A percentile compares a stretch with the other conserved stretches of the same genome.
phyloP scores from a whole-genome alignment of 2,113 vertebrate genomes.

The Bettongia penicillata region DNA sequence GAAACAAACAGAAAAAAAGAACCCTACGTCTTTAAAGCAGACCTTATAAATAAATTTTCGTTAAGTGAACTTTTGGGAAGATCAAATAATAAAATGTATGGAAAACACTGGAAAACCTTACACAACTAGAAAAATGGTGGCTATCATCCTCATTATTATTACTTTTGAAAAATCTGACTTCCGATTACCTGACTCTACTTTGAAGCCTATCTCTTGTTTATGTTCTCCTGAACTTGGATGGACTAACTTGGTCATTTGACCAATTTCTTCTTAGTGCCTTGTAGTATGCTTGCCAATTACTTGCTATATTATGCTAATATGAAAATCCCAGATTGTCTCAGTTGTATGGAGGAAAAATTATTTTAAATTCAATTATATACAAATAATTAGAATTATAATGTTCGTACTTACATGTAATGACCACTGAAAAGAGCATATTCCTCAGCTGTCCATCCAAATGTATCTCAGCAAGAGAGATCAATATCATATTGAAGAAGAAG shows the following conservation, averaged over 20 bases:
- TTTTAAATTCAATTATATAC: neutral
- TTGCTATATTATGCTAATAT: neutral
- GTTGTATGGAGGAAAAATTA: neutral
- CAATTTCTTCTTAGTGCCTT: neutral
- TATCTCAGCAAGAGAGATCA: neutral
- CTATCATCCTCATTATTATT: neutral
- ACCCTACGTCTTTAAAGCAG: neutral
- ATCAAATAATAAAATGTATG: neutral
- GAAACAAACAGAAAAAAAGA: too few relatives aligned
- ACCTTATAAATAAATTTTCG: neutral
- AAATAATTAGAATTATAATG: neutral
- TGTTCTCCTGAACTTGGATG: neutral
- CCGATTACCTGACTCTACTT: neutral
- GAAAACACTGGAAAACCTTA: neutral
- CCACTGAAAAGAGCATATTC: neutral
- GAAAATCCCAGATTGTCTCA: neutral
- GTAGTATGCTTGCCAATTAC: neutral
- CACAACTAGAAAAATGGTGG: neutral
- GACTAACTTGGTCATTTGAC: neutral
- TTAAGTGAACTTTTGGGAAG: neutral
- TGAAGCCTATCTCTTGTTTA: neutral
- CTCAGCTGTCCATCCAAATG: neutral
- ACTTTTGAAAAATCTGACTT: neutral
- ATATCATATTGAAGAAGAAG: constrained; percentile 28
- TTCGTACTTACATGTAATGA: constrained; percentile 24